A percentile compares a stretch with the other conserved stretches of the same genome.
phyloP scores from a whole-genome alignment of 1,140 invertebrate species.

The Drosophila bipectinata region DNA sequence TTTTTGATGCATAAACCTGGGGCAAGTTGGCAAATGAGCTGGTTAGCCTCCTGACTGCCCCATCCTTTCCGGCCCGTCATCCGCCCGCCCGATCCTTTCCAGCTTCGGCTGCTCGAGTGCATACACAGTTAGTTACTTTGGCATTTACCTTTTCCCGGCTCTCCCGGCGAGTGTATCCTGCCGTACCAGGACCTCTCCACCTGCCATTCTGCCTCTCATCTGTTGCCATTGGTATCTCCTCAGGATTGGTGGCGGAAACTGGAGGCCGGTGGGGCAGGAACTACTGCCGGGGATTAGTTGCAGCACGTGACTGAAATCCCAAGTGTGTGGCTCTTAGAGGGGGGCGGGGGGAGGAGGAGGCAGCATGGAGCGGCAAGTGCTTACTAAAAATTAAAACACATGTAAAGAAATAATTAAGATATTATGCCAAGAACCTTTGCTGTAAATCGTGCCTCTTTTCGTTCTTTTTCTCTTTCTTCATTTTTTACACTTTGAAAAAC shows the following conservation, averaged over 20 bases:
- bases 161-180: slow-evolving; percentile 39
- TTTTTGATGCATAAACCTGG: slow-evolving; percentile 22
- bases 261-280: slow-evolving; percentile 4
- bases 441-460: neutral
- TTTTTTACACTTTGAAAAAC: neutral
- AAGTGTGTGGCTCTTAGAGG: slow-evolving; percentile 23
- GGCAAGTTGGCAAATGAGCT: slow-evolving; percentile 55
- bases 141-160: slow-evolving; percentile 63
- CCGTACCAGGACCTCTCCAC: slow-evolving; percentile 9
- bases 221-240: slow-evolving; percentile 58
- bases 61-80: slow-evolving; percentile 3
- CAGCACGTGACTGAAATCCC: slow-evolving; percentile 78
- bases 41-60: slow-evolving; percentile 44
- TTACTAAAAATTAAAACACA: slow-evolving; percentile 82
- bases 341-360: slow-evolving; percentile 4
- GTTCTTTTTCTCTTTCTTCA: neutral
- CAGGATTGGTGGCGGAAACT: slow-evolving; percentile 1
- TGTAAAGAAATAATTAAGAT: slow-evolving; percentile 82
- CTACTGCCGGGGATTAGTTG: slow-evolving; percentile 61
- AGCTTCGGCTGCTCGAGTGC: slow-evolving; percentile 24
- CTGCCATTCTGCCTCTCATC: slow-evolving; percentile 35
- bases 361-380: slow-evolving; percentile 33
- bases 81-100: neutral
- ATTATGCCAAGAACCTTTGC: slow-evolving; percentile 61
- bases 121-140: slow-evolving; percentile 69